Evolutionary conservation across 1,140 invertebrate genomes (phyloP), one percentile per base, ranked within the genome.

Genomic region (Plectrocnemia conspersa): DNA sequence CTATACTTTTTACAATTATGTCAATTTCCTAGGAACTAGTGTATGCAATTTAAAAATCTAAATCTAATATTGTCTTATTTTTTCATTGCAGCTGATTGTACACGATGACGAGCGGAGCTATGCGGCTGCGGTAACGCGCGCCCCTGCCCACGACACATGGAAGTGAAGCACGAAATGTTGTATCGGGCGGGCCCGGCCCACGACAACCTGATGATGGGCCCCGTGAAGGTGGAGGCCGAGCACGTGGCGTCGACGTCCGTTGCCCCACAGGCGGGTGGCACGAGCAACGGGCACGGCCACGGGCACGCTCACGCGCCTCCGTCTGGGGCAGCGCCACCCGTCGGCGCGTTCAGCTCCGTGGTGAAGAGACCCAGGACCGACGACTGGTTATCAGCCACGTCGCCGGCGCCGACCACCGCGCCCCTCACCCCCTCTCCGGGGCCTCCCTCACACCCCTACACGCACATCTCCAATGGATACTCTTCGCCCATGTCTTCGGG

Each of bases 401-500:
- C 77, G 56, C 80, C 78, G 60, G 80, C 78, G 64, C 77, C 70
- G 66, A 64, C 66, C 74, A 74, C 72, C 68, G 62, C 79, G 72
- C 67, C 80, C 73, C 68, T 81, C 36, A 79, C 79, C 2, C 79
- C 80, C 19, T 79, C 80, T 1, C 79, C 80, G 16, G 75, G 75
- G 10, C 78, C 79, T 6, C 74, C 77, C 45, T 65, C 73, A 36
- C 75, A 79, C 61, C 70, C 75, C 38, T 79, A 77, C 58, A 73
- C 77, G 15, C 75, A 80, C 58, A 79, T 79, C 64, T 86, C 82
- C 59, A 88, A 89, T 63, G 86, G 86, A 15, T 89, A 89, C 65
- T 84, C 86, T n/a, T 89, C 86, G 56, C 86, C 86, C 0, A 82
- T 89, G 76, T 88, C 85, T 21, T 85, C 85, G 1, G 81, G 85